Base-by-base conservation (phyloP, 2,113 vertebrate species). In the Asarcornis scutulata region DNA sequence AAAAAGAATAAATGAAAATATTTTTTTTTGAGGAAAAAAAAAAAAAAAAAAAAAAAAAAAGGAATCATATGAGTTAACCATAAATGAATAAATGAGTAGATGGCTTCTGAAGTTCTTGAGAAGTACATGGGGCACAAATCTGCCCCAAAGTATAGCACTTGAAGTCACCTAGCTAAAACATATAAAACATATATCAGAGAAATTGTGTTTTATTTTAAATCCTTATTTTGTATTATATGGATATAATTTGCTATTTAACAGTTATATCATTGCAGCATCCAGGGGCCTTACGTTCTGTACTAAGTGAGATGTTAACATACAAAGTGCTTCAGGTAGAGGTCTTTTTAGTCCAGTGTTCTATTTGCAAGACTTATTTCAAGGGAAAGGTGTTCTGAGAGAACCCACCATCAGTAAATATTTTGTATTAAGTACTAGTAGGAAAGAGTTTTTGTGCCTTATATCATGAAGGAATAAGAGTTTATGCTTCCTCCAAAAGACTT, bases 11-110 rank as follows among this genome's bases (percentile, higher is more conserved):
- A n/a, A n/a, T n/a, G n/a, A n/a, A n/a, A n/a, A n/a, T n/a, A n/a
- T n/a, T n/a, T n/a, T n/a, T n/a, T n/a, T n/a, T n/a, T n/a, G n/a
- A 50, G 58, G 20, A 10, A 53, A 53, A 52, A 52, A 67, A 64
- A 42, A 46, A 46, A 53, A 27, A 52, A 52, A 67, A 53, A 53
- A 50, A 52, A 67, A 64, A 42, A 2, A 10, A 58, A 52, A 40
- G 6, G 13, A n/a, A 52, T 64, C 31, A 29, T 32, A 56, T 6
- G 7, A 36, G 56, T 34, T 0, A 0, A 32, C 20, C 5, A 23
- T 32, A 69, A 63, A n/a, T 9, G 6, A 50, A 27, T 32, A 69
- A 63, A n/a, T 9, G 6, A 50, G 17, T 32, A 81, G 5, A 13
- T 75, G 55, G 40, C n/a, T 69, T 91, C 62, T 59, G 36, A 32